Evolutionary conservation across 2,113 vertebrate species (phyloP).

Genomic region (Carassius gibelio): DNA sequence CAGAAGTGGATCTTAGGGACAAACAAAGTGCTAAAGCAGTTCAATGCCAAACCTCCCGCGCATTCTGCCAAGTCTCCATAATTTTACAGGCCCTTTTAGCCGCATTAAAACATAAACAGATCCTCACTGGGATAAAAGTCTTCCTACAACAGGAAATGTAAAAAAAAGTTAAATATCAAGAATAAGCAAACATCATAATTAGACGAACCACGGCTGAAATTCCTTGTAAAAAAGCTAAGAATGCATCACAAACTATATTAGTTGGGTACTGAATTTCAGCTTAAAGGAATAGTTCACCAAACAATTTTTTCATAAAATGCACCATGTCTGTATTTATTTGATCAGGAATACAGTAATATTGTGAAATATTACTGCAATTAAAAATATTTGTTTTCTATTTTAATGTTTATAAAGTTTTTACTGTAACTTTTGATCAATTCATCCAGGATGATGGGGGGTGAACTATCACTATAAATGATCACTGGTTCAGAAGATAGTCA

Average conservation of each 20-base stretch:
- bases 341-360: no score
- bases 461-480: not conserved
- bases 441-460: not conserved
- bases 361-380: not conserved
- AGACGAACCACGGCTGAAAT: not conserved
- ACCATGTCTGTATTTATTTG: not conserved
- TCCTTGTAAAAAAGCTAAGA: not conserved
- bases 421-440: no score
- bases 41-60: not conserved
- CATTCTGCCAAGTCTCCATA: no score
- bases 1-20: not conserved
- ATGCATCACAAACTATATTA: not conserved
- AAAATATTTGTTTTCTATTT: not conserved
- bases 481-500: constrained; percentile 18
- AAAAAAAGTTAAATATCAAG: constrained; percentile 4
- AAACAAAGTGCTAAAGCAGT: constrained; percentile 54
- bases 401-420: no score
- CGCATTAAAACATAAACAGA: not conserved
- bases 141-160: not conserved
- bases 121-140: not conserved
- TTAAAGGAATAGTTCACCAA: no score
- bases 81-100: not conserved
- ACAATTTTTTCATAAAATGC: no score
- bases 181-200: not conserved
- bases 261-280: not conserved